Percentiles rank a stretch among this genome's conserved stretches.
phyloP scores from a whole-genome alignment of 2,888 invertebrate species.

The Apomyelois bistriatella region DNA sequence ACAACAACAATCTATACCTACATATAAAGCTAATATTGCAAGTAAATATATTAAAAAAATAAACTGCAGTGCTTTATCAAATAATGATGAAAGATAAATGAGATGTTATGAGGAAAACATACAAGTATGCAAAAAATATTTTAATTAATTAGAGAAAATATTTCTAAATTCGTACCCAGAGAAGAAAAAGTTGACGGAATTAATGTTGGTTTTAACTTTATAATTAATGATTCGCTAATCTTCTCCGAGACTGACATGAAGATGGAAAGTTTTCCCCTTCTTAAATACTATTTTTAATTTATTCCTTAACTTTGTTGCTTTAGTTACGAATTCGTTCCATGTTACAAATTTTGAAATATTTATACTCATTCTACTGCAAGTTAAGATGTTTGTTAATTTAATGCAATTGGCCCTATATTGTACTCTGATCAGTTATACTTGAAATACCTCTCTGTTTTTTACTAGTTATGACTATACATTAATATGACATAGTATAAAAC shows the following conservation, averaged over 20 bases:
- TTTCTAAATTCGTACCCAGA: constrained; percentile 25
- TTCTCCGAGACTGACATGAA: constrained; percentile 46
- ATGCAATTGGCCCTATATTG: too few relatives aligned
- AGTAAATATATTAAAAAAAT: too few relatives aligned
- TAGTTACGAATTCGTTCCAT: not conserved
- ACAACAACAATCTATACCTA: too few relatives aligned
- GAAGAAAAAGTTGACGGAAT: constrained; percentile 48
- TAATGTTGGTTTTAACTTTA: constrained; percentile 51
- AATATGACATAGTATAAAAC: too few relatives aligned
- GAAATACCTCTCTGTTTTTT: too few relatives aligned
- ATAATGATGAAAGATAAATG: too few relatives aligned
- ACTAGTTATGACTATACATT: too few relatives aligned
- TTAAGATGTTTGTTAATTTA: too few relatives aligned
- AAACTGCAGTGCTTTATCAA: too few relatives aligned
- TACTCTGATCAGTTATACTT: too few relatives aligned
- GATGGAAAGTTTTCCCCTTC: constrained; percentile 32
- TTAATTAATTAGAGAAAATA: constrained; percentile 19
- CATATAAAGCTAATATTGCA: too few relatives aligned
- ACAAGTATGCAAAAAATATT: not conserved
- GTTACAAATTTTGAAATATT: not conserved
- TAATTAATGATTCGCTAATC: constrained; percentile 61
- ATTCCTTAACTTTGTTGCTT: not conserved
- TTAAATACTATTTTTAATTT: constrained; percentile 17
- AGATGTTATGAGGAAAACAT: too few relatives aligned
- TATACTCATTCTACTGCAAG: not conserved